Evolutionary conservation across 2,888 invertebrate genomes (phyloP).

Genomic region (Agrotis segetum): DNA sequence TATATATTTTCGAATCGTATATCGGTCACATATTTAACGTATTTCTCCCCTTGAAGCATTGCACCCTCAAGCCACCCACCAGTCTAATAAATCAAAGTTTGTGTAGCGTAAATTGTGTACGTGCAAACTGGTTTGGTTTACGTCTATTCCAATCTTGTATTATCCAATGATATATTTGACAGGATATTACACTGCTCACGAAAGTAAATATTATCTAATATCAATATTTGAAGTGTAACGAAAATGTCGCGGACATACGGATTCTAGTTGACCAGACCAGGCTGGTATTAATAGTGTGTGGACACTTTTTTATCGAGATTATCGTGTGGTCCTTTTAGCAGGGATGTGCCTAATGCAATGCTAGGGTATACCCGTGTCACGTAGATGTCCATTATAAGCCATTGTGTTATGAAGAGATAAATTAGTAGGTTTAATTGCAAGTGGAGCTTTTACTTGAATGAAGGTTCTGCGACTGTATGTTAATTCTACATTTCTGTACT

Average conservation of each 20-base stretch:
- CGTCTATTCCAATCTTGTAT: conserved; percentile 37
- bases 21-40: conserved; percentile 26
- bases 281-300: too few relatives aligned
- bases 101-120: conserved; percentile 34
- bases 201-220: conserved; percentile 25
- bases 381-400: too few relatives aligned
- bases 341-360: too few relatives aligned
- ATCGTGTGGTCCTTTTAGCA: too few relatives aligned
- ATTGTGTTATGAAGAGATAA: too few relatives aligned
- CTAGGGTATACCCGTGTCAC: too few relatives aligned
- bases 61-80: conserved; percentile 35
- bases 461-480: too few relatives aligned
- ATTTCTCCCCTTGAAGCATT: conserved; percentile 24
- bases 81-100: conserved; percentile 50
- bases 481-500: background rate
- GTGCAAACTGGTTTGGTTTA: conserved; percentile 38
- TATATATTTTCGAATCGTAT: conserved; percentile 12
- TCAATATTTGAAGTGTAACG: conserved; percentile 30
- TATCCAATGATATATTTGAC: conserved; percentile 21
- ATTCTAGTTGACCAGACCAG: background rate
- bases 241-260: background rate
- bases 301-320: too few relatives aligned
- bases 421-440: too few relatives aligned
- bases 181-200: conserved; percentile 19
- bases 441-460: too few relatives aligned